Evolutionary conservation across 2,113 vertebrate species (phyloP).

Genomic region (Tonatia bakeri): DNA sequence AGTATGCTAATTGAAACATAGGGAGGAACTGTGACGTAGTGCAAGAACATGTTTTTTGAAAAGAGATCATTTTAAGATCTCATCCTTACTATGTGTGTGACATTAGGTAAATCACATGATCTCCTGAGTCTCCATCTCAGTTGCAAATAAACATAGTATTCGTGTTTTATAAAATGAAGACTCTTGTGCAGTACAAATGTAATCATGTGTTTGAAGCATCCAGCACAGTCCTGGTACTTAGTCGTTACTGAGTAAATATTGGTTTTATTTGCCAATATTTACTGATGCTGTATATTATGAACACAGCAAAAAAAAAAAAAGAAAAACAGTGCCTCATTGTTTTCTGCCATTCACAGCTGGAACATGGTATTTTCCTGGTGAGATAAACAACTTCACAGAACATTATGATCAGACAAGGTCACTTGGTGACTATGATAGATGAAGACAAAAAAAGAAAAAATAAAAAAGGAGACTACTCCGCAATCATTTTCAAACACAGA

Average conservation of each 20-base stretch:
- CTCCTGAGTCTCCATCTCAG: not conserved
- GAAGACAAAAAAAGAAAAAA: not conserved
- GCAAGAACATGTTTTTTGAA: not conserved
- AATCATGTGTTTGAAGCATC: not conserved
- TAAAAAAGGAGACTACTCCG: not conserved
- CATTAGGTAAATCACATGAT: not conserved
- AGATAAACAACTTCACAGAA: not conserved
- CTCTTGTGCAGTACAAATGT: not conserved
- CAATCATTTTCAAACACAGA: not conserved
- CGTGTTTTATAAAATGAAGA: not conserved
- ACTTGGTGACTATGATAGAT: not conserved
- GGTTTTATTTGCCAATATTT: not conserved
- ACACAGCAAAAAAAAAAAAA: not conserved
- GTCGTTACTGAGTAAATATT: not conserved
- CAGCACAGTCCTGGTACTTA: not conserved
- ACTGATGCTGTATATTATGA: not conserved
- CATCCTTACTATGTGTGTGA: not conserved
- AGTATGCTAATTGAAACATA: not conserved
- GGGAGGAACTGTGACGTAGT: not conserved
- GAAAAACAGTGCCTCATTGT: not conserved
- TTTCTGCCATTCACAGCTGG: not conserved
- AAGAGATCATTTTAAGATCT: not conserved
- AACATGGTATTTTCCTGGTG: not conserved
- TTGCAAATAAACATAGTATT: not conserved
- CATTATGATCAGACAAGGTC: not conserved